A percentile compares a stretch with the other conserved stretches of the same genome.
These are phyloP conservation scores for Cepphus grylle DNA, from an alignment of 2,113 vertebrate species.

Conservation along the genomic window DNA sequence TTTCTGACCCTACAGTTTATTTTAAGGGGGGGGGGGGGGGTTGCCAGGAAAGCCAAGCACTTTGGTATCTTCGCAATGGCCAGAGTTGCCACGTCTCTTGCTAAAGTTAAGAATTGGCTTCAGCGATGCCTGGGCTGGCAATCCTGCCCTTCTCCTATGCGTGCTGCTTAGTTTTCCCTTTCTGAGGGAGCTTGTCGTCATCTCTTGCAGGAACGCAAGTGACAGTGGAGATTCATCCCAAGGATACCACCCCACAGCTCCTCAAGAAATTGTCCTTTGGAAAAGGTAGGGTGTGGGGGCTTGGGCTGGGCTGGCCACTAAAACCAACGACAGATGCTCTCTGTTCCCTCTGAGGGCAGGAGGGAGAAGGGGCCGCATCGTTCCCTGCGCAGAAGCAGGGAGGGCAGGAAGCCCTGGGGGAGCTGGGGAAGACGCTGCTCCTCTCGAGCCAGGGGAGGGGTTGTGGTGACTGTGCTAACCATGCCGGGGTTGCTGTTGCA, in stretches of 20 bases:
- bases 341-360: background rate
- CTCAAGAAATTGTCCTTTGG: slow-evolving; percentile 73
- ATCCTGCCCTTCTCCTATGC: background rate
- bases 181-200: background rate
- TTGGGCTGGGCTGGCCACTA: background rate
- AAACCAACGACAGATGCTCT: background rate
- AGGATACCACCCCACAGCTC: slow-evolving; percentile 52
- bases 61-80: background rate
- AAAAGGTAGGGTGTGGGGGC: slow-evolving; percentile 60
- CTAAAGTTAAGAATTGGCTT: background rate
- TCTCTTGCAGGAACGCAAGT: slow-evolving; percentile 69
- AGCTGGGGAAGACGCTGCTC: background rate
- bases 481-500: background rate
- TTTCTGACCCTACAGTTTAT: background rate
- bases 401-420: background rate
- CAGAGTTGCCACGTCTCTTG: background rate
- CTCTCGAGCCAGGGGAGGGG: accelerated
- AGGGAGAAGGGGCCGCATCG: background rate
- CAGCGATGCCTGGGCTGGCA: background rate
- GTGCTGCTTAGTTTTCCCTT: background rate
- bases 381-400: background rate
- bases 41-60: background rate
- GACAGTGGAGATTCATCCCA: slow-evolving; percentile 73
- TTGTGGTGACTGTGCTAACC: background rate
- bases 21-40: background rate